Conservation (phyloP, 2,888 invertebrate species). For the Polydrusus tereticollis region DNA sequence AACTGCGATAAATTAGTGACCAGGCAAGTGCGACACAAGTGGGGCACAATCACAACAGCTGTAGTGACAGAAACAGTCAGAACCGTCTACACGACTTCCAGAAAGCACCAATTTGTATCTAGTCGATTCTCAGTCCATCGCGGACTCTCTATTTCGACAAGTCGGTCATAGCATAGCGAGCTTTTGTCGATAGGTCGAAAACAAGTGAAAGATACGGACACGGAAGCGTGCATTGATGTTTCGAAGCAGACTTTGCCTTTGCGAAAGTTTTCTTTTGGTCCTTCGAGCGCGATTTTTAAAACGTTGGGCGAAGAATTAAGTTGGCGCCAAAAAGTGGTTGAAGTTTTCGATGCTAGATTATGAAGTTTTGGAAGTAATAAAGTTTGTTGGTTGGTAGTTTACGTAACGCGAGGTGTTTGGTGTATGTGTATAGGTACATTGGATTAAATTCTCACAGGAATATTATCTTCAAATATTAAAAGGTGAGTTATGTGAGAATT, state of each 20-base stretch:
- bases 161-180: slow-evolving; percentile 23
- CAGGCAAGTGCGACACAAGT: slow-evolving; percentile 9
- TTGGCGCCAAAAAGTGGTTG: neutral
- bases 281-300: slow-evolving; percentile 25
- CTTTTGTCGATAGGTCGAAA: slow-evolving; percentile 26
- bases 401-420: neutral
- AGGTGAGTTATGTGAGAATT: neutral
- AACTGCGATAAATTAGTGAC: neutral
- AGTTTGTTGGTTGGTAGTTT: neutral
- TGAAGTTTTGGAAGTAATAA: neutral
- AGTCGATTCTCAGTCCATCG: slow-evolving; percentile 17
- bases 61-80: slow-evolving; percentile 5
- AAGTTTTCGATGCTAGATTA: neutral
- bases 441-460: slow-evolving; percentile 4
- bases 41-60: slow-evolving; percentile 7
- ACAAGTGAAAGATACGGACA: slow-evolving; percentile 29
- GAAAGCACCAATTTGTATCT: slow-evolving; percentile 18
- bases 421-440: neutral
- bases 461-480: neutral
- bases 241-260: slow-evolving; percentile 20
- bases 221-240: neutral
- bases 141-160: slow-evolving; percentile 27
- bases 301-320: neutral
- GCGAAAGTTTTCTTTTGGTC: slow-evolving; percentile 24
- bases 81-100: slow-evolving; percentile 14